phyloP scores from a whole-genome alignment of 2,888 invertebrate genomes.

The Clanis bilineata region DNA sequence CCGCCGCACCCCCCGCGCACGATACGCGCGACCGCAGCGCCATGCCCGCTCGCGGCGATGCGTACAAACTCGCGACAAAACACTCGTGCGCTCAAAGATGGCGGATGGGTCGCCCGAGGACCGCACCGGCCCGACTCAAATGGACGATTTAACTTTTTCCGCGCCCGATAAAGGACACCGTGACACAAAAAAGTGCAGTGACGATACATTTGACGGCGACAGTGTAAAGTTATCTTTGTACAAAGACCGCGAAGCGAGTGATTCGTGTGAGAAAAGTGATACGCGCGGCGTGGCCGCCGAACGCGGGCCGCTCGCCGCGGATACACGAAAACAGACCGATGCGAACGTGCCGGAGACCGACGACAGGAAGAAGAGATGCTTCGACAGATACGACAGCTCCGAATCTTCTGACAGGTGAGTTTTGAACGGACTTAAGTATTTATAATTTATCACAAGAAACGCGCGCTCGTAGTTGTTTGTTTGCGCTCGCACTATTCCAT shows the following conservation, averaged over 20 bases:
- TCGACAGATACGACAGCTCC: constrained; percentile 96
- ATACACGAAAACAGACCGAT: constrained; percentile 67
- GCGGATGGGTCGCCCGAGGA: constrained; percentile 89
- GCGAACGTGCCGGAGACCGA: constrained; percentile 65
- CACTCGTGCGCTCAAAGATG: constrained; percentile 89
- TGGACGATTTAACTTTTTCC: constrained; percentile 81
- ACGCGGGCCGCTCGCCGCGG: constrained; percentile 57
- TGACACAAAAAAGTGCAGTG: constrained; percentile 82
- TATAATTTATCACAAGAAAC: constrained; percentile 35
- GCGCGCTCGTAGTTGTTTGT: constrained; percentile 42
- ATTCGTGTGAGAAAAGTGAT: constrained; percentile 81
- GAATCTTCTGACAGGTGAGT: constrained; percentile 96
- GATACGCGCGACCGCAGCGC: constrained; percentile 64
- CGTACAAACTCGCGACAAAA: constrained; percentile 72
- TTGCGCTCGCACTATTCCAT: constrained; percentile 54
- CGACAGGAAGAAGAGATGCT: constrained; percentile 91
- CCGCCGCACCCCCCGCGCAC: constrained; percentile 50
- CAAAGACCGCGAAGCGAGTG: constrained; percentile 76
- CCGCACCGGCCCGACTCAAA: constrained; percentile 82
- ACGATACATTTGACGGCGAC: constrained; percentile 63
- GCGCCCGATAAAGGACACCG: constrained; percentile 72
- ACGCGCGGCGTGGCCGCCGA: constrained; percentile 72
- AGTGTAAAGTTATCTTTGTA: constrained; percentile 76
- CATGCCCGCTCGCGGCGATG: constrained; percentile 57
- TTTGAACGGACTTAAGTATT: constrained; percentile 67